Evolutionary conservation across 2,113 vertebrate genomes (phyloP).

Genomic region (Glareola pratincola): DNA sequence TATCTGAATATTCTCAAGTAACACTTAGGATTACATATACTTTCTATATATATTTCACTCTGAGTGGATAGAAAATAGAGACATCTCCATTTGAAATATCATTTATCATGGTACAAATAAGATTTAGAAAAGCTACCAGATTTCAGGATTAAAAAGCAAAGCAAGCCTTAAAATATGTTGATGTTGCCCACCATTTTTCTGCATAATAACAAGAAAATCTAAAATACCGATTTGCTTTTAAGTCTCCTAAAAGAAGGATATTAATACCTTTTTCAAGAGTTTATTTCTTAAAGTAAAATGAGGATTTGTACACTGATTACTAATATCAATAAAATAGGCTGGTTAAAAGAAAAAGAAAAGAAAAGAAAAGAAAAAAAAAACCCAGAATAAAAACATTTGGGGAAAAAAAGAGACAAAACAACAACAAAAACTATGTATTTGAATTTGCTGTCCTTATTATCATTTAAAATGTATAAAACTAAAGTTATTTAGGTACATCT

Average conservation of each 20-base stretch:
- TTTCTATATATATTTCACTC: neutral
- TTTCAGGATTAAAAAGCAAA: neutral
- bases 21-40: neutral
- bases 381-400: accelerated
- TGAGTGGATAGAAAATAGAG: neutral
- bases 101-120: neutral
- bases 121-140: neutral
- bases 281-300: neutral
- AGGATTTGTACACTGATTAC: neutral
- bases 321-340: neutral
- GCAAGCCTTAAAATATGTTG: neutral
- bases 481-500: neutral
- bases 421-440: neutral
- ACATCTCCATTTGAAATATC: neutral
- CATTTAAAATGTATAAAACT: neutral
- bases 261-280: neutral
- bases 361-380: too few relatives aligned
- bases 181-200: neutral
- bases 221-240: neutral
- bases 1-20: neutral
- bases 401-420: accelerated
- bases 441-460: neutral
- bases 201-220: neutral
- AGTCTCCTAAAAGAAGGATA: neutral
- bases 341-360: neutral